Percentiles rank a stretch among this genome's conserved stretches.
Conservation (phyloP, 1,140 invertebrate genomes). For the Chironomus striatipennis region DNA sequence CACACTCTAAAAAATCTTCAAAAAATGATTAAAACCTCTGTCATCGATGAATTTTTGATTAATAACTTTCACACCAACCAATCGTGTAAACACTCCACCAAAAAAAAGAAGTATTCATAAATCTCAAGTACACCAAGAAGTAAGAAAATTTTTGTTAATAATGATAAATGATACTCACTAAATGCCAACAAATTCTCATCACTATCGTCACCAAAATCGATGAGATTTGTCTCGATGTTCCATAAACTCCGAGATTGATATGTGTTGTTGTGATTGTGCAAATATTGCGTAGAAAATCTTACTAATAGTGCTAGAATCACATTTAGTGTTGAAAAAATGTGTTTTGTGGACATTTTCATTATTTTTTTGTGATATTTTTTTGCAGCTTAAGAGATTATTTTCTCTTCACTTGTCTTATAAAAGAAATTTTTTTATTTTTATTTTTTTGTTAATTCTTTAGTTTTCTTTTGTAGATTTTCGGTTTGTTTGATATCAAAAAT, state of each 20-base stretch:
- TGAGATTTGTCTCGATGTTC: background rate
- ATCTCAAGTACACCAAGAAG: no score
- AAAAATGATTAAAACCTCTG: no score
- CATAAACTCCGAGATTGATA: background rate
- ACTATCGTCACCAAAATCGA: background rate
- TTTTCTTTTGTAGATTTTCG: background rate
- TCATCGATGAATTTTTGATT: no score
- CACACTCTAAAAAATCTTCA: no score
- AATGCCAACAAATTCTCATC: conserved; percentile 13
- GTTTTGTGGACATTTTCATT: background rate
- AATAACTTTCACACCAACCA: no score
- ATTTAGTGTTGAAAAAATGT: conserved; percentile 1
- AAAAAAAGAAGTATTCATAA: no score
- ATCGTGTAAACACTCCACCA: no score
- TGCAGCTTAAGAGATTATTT: background rate
- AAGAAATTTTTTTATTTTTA: background rate
- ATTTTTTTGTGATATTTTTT: background rate
- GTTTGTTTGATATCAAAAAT: background rate
- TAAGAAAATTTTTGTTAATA: no score
- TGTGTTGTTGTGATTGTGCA: background rate
- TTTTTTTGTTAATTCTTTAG: no score
- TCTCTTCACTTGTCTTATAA: background rate
- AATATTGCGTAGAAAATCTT: conserved; percentile 17
- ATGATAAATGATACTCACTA: background rate
- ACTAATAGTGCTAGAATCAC: conserved; percentile 15